phyloP scores from a whole-genome alignment of 2,113 vertebrate species.

The Pygoscelis adeliae region DNA sequence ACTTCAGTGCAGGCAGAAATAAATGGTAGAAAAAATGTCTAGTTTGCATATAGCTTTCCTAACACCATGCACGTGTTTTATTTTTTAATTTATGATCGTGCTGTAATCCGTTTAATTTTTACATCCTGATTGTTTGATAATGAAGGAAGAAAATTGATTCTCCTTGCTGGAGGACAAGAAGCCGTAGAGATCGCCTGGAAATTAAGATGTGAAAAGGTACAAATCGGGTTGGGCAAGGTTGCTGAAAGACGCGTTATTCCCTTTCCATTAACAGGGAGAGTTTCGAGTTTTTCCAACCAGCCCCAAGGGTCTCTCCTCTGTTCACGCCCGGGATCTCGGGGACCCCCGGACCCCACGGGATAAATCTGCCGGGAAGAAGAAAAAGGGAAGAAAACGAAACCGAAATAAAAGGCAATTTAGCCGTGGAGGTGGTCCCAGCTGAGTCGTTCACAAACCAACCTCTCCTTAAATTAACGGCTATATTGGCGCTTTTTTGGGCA shows the following conservation, averaged over 20 bases:
- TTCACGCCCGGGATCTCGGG: neutral
- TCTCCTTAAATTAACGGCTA: neutral
- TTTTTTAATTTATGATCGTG: neutral
- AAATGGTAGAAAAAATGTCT: neutral
- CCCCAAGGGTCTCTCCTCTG: neutral
- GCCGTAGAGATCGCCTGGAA: neutral
- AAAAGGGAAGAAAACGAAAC: neutral
- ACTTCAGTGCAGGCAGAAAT: neutral
- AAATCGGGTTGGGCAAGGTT: neutral
- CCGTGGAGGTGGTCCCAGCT: neutral
- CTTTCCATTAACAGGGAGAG: neutral
- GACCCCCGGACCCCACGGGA: neutral
- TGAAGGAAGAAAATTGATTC: neutral
- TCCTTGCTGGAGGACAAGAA: neutral
- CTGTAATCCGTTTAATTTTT: neutral
- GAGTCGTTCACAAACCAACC: neutral
- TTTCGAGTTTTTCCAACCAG: neutral
- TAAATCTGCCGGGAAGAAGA: neutral
- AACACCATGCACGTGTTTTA: fast-evolving
- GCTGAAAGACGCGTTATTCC: neutral
- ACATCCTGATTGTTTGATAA: no score
- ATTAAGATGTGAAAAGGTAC: neutral
- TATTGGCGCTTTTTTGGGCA: neutral
- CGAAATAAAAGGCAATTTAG: neutral
- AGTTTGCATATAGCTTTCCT: neutral